Evolutionary conservation across 2,113 vertebrate genomes (phyloP).

Genomic region (Vidua chalybeata): DNA sequence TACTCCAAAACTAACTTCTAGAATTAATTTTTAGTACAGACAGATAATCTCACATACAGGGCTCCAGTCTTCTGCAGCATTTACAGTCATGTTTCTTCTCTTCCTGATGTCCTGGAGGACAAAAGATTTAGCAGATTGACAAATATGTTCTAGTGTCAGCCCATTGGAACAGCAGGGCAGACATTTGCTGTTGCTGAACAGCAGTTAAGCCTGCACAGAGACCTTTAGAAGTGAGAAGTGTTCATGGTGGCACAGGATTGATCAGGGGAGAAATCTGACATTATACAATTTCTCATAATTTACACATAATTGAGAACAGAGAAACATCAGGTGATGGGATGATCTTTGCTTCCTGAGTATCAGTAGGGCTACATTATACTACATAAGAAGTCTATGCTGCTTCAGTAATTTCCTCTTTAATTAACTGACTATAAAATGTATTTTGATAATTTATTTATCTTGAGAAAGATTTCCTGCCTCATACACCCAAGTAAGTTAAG

Average conservation of each 20-base stretch:
- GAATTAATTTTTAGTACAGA: background rate
- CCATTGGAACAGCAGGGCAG: background rate
- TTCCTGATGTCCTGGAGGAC: background rate
- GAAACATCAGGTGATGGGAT: background rate
- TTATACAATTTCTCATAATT: background rate
- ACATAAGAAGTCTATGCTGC: background rate
- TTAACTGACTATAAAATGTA: conserved; percentile 29
- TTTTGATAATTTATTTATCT: conserved; percentile 50
- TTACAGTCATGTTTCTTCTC: background rate
- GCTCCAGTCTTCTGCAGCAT: background rate
- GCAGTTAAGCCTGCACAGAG: background rate
- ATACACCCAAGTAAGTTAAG: conserved; percentile 2
- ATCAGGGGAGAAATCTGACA: background rate
- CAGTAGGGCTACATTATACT: background rate
- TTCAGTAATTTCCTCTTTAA: conserved; percentile 31
- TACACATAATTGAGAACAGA: background rate
- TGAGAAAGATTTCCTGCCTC: conserved; percentile 2
- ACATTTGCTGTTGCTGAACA: background rate
- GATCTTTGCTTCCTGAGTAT: background rate
- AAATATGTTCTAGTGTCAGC: background rate
- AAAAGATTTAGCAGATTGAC: background rate
- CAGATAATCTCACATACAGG: background rate
- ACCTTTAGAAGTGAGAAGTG: background rate
- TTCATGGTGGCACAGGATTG: background rate
- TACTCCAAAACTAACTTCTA: background rate